Conservation (phyloP, 2,113 vertebrate species). For the Anhinga rufa region DNA sequence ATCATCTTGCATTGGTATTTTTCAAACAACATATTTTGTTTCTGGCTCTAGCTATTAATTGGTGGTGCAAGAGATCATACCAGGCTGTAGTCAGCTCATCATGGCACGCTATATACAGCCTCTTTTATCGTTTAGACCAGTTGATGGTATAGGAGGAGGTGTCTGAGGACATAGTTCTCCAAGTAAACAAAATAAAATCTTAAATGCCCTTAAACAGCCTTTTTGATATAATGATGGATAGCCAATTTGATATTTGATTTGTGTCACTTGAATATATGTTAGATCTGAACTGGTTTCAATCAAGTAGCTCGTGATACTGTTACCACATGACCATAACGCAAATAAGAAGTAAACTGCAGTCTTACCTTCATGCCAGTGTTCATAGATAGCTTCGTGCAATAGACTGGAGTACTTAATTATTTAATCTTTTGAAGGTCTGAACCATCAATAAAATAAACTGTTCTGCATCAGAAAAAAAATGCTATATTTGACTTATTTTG, state of each 20-base stretch:
- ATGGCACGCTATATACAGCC: neutral
- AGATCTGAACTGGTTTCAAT: neutral
- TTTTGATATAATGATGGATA: neutral
- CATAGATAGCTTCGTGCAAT: neutral
- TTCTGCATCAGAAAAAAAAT: neutral
- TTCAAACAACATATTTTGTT: neutral
- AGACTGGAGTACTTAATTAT: neutral
- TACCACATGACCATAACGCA: neutral
- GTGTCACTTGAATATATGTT: neutral
- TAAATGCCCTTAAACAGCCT: neutral
- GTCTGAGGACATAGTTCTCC: neutral
- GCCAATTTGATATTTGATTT: neutral
- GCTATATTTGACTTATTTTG: neutral
- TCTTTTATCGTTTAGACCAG: neutral
- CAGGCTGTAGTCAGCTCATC: neutral
- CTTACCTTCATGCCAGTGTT: neutral
- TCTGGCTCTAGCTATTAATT: neutral
- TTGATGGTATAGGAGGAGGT: neutral
- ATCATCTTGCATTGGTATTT: neutral
- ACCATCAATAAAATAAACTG: neutral
- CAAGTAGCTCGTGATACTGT: neutral
- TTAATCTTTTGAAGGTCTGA: neutral
- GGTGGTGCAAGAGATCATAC: neutral
- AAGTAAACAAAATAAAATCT: neutral
- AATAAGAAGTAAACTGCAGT: neutral